A percentile compares a stretch with the other conserved stretches of the same genome.
Conservation (phyloP, 2,888 invertebrate genomes). For the Fissipunctia ypsillon region DNA sequence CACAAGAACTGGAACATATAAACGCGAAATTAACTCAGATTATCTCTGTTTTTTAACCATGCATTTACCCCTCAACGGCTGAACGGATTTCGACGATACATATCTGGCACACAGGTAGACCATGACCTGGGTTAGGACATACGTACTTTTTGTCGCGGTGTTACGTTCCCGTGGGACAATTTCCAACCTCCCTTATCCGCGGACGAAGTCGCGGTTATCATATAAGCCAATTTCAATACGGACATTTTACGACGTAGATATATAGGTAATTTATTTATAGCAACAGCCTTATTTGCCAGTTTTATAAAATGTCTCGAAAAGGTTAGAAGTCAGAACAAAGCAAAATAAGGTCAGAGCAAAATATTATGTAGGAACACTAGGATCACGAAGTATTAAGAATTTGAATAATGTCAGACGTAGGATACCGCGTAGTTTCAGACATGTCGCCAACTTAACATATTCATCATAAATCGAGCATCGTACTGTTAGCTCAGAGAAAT, state of each 20-base stretch:
- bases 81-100: background rate
- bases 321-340: conserved; percentile 19
- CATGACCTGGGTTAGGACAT: background rate
- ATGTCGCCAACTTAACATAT: background rate
- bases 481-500: background rate
- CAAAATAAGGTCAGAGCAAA: conserved; percentile 22
- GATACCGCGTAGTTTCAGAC: background rate
- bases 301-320: conserved; percentile 31
- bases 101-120: background rate
- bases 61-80: background rate
- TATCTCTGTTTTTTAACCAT: too few relatives aligned
- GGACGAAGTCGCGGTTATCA: too few relatives aligned
- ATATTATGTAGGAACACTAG: background rate
- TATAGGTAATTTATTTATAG: background rate
- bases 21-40: background rate
- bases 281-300: conserved; percentile 6
- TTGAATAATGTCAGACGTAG: conserved; percentile 2
- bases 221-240: background rate
- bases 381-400: background rate
- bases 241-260: background rate
- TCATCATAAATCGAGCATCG: conserved; percentile 2
- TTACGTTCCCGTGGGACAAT: background rate
- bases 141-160: too few relatives aligned
- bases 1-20: too few relatives aligned
- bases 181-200: too few relatives aligned